Conservation (phyloP, 2,888 invertebrate genomes). For the Lycaena phlaeas region DNA sequence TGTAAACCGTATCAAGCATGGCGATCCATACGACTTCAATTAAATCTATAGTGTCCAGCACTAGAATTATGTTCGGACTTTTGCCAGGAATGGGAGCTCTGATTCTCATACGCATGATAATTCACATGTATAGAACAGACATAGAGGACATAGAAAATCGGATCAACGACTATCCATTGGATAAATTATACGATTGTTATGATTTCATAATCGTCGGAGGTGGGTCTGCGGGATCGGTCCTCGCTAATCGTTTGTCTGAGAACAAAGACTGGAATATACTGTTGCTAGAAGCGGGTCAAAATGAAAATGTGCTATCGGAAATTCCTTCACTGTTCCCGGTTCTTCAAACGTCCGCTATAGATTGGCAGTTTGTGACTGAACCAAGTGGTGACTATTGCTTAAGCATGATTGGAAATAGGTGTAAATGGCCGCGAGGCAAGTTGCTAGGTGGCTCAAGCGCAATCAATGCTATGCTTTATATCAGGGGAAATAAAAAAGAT, state of each 20-base stretch:
- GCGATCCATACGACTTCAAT: conserved; percentile 34
- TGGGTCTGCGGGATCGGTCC: conserved; percentile 85
- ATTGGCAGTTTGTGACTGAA: conserved; percentile 88
- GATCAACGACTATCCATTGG: conserved; percentile 67
- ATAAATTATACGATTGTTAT: conserved; percentile 74
- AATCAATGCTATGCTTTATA: conserved; percentile 91
- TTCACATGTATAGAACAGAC: conserved; percentile 78
- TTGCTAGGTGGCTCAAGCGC: conserved; percentile 87
- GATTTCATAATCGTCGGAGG: conserved; percentile 88
- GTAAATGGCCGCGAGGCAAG: conserved; percentile 86
- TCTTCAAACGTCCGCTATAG: conserved; percentile 81
- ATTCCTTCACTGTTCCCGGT: conserved; percentile 80
- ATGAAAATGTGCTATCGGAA: conserved; percentile 81
- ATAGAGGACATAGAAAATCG: conserved; percentile 79
- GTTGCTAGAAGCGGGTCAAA: conserved; percentile 85
- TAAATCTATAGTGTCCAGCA: conserved; percentile 67
- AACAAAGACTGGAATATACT: conserved; percentile 80
- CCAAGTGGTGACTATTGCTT: conserved; percentile 79
- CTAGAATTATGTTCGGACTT: conserved; percentile 77
- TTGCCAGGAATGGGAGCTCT: conserved; percentile 78
- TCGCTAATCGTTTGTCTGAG: conserved; percentile 85
- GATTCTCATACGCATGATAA: conserved; percentile 75
- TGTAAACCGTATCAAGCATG: conserved; percentile 27
- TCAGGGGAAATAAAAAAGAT: conserved; percentile 86
- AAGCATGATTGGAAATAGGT: conserved; percentile 75